These are phyloP conservation scores for Dryobotodes eremita DNA, from an alignment of 2,888 invertebrate species.

Conservation along the genomic window DNA sequence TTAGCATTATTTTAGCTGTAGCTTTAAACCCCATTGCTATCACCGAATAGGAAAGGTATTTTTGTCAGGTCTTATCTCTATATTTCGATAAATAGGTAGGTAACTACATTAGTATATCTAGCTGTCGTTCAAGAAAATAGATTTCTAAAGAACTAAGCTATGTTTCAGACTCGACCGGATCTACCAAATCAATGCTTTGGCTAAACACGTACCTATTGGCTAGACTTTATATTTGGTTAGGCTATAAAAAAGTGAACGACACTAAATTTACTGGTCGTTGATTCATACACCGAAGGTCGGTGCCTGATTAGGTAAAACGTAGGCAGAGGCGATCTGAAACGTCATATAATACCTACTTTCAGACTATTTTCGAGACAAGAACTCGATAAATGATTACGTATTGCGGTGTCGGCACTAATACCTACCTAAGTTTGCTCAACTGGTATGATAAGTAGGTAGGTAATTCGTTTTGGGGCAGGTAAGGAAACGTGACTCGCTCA, in stretches of 20 bases:
- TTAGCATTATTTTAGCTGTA: conserved; percentile 19
- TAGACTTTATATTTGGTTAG: neutral
- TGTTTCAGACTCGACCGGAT: neutral
- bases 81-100: conserved; percentile 2
- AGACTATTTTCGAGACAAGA: conserved; percentile 38
- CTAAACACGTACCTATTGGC: neutral
- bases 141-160: neutral
- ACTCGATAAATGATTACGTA: conserved; percentile 22
- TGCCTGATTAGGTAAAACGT: conserved; percentile 43
- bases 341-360: conserved; percentile 5
- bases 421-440: conserved; percentile 34
- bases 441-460: conserved; percentile 21
- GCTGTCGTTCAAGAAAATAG: conserved; percentile 11
- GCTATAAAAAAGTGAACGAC: neutral
- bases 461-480: conserved; percentile 33
- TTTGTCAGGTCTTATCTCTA: conserved; percentile 3
- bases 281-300: conserved; percentile 43
- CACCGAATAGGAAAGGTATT: neutral
- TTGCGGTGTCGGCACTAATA: neutral
- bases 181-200: neutral
- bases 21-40: conserved; percentile 19
- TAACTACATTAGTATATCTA: neutral
- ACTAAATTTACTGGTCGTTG: conserved; percentile 14
- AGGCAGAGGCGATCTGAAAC: conserved; percentile 2
- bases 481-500: conserved; percentile 41